Conservation (phyloP, 2,888 invertebrate genomes). For the Hirtodrosophila cameraria region DNA sequence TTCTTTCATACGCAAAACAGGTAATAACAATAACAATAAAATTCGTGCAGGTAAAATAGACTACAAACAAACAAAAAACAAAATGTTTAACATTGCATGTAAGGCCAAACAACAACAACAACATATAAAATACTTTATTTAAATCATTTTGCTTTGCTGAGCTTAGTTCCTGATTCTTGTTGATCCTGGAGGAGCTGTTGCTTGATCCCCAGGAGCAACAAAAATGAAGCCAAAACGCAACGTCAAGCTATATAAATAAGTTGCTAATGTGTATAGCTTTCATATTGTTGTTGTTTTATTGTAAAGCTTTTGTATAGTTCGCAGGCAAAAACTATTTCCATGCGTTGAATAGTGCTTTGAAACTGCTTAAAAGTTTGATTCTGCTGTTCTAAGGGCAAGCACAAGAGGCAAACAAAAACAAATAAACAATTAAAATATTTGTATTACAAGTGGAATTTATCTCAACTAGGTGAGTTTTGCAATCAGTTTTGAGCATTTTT, state of each 20-base stretch:
- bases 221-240: constrained; percentile 19
- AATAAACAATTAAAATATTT: constrained; percentile 24
- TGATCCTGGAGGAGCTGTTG: constrained; percentile 22
- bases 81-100: constrained; percentile 45
- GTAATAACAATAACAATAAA: constrained; percentile 35
- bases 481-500: constrained; percentile 26
- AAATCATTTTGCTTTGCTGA: constrained; percentile 62
- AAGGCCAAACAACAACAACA: constrained; percentile 37
- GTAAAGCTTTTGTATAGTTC: constrained; percentile 30
- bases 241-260: constrained; percentile 13
- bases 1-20: constrained; percentile 56
- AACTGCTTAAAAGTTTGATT: constrained; percentile 7
- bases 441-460: constrained; percentile 58
- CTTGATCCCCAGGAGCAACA: constrained; percentile 30
- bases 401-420: neutral
- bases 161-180: constrained; percentile 28
- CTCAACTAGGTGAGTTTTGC: constrained; percentile 38
- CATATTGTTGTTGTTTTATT: constrained; percentile 13
- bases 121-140: constrained; percentile 25
- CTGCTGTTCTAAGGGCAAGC: too few relatives aligned
- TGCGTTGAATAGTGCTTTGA: neutral
- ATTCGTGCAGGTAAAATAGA: constrained; percentile 20
- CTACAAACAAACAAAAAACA: constrained; percentile 23
- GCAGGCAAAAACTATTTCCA: constrained; percentile 30
- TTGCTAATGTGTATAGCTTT: constrained; percentile 23